Evolutionary conservation across 2,888 invertebrate species (phyloP), one percentile per base, ranked within the genome.

Genomic region (Lasioglossum marginatum): DNA sequence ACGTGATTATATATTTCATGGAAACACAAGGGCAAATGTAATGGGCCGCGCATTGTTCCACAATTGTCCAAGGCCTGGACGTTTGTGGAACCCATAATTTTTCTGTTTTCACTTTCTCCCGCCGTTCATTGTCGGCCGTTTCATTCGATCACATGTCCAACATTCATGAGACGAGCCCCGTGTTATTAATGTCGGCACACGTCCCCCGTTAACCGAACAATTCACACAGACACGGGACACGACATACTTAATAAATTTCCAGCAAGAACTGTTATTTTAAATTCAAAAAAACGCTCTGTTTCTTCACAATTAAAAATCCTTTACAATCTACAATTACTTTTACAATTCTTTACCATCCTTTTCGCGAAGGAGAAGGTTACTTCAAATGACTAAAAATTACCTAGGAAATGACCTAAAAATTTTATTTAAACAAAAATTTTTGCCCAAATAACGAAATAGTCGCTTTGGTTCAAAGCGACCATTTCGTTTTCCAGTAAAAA

Each of bases 1-100:
- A 91, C 92, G 92, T 93, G 93, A 94, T 94, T 93, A 93, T 91
- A 92, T 92, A 92, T 94, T 92, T 89, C 92, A 87, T 91, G 81
- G 88, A 92, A 92, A 91, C 91, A 90, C 91, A 92, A 90, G 90
- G 89, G 92, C 90, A 88, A 92, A 90, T 87, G 90, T 91, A 92
- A 90, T 88, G 81, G 85, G 10, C 57, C 81, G 48, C 57, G 71
- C 43, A 76, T 76, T 80, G 79, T 85, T 83, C 60, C 52, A 52
- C 70, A 75, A 77, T 79, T 72, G 52, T 83, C 83, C 77, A 78
- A 71, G 71, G 78, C 72, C 84, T 66, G 68, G 27, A 31, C 68
- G 48, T 74, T 79, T 72, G 31, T 70, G 79, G 74, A 86, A 79
- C 81, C 76, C 81, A 60, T 86, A 89, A 86, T 89, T 83, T 52